Conservation (phyloP, 2,113 vertebrate species). For the Podarcis raffonei region DNA sequence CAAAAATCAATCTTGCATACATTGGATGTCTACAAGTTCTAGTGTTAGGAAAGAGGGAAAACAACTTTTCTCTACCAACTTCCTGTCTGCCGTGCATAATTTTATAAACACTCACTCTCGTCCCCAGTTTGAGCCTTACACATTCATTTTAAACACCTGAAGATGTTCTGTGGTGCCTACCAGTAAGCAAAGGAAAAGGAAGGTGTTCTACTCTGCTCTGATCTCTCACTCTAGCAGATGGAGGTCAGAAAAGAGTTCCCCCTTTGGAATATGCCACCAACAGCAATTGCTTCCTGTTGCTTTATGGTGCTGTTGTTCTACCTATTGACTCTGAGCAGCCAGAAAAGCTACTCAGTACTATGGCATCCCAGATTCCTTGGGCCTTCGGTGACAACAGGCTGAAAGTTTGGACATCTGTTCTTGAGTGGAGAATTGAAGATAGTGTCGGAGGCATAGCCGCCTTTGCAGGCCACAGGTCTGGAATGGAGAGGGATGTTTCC, state of each 20-base stretch:
- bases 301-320: neutral
- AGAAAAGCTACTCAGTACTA: neutral
- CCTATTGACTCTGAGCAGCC: neutral
- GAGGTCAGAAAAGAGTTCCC: neutral
- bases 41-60: no score
- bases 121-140: no score
- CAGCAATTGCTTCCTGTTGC: neutral
- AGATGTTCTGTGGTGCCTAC: no score
- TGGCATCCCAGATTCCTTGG: neutral
- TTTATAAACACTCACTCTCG: no score
- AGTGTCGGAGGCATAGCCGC: neutral
- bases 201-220: neutral
- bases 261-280: neutral
- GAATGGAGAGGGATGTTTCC: constrained; percentile 14
- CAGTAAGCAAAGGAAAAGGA: neutral
- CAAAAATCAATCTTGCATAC: no score
- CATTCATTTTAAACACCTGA: no score
- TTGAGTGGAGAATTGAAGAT: neutral
- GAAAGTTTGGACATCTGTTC: fast-evolving
- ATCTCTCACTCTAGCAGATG: neutral
- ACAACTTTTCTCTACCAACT: no score
- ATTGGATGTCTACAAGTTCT: no score
- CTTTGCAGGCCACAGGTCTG: neutral
- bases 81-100: no score
- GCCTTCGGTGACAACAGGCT: neutral